Conservation (phyloP, 23 tunicate species). For the Corella eumyota region DNA sequence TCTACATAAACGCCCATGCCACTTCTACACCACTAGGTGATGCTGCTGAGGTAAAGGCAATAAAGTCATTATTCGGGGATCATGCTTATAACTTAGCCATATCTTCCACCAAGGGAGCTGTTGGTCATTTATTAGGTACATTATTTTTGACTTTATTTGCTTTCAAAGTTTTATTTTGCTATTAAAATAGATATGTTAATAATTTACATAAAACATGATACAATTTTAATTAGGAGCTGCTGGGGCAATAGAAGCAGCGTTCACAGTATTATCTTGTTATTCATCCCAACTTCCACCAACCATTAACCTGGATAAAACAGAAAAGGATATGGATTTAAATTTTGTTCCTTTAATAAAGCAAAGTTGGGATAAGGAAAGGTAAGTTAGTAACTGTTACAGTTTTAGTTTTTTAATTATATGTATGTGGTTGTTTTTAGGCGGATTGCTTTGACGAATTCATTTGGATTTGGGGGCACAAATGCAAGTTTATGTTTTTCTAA, state of each 20-base stretch:
- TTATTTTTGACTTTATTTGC: no score
- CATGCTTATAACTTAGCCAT: slow-evolving; percentile 42
- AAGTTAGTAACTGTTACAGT: neutral
- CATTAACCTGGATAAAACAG: slow-evolving; percentile 40
- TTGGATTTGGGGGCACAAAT: slow-evolving; percentile 96
- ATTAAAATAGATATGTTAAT: no score
- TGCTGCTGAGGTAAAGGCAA: slow-evolving; percentile 55
- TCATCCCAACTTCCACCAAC: slow-evolving; percentile 71
- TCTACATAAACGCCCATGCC: slow-evolving; percentile 91
- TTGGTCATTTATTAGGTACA: slow-evolving; percentile 84
- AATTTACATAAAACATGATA: no score
- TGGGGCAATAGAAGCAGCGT: slow-evolving; percentile 88
- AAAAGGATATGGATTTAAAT: slow-evolving; percentile 54
- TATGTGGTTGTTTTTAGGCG: slow-evolving; percentile 19
- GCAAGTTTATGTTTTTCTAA: slow-evolving; percentile 65
- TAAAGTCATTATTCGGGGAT: slow-evolving; percentile 36
- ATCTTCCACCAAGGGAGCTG: slow-evolving; percentile 82
- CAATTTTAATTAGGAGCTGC: slow-evolving; percentile 91
- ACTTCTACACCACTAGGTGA: slow-evolving; percentile 90
- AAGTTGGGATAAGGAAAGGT: slow-evolving; percentile 27
- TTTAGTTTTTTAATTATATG: no score
- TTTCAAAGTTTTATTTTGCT: no score
- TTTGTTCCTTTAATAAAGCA: slow-evolving; percentile 46
- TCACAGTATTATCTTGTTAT: slow-evolving; percentile 80
- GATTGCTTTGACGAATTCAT: slow-evolving; percentile 75